Base-by-base conservation (phyloP, 2,797 vertebrate genomes). In the Hafferia zeledoni region DNA sequence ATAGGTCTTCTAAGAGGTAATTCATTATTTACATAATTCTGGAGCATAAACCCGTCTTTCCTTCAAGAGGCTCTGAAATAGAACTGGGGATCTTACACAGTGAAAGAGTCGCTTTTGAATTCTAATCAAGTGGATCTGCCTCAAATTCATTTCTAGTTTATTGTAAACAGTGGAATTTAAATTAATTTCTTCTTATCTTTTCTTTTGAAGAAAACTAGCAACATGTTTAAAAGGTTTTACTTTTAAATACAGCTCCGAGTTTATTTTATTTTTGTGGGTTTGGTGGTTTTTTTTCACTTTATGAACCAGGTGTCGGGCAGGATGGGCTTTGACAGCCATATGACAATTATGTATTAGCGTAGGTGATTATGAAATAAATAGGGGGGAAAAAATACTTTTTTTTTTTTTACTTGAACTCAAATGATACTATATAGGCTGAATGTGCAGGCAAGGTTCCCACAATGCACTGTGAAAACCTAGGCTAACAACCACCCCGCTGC, bases 401-500 rank as follows among this genome's bases (percentile, higher is more conserved):
- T 82, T 89, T 97, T 98, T 96, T 97, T 98, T 94, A 97, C 98
- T 98, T 96, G 97, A 97, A 97, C 92, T 98, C 87, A 23, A 98
- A 97, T 98, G 98, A 98, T 98, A 98, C 98, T 97, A 98, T 98
- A 97, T 98, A 94, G 97, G 79, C 95, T 98, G 97, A 98, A 98
- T 98, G 96, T 97, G 97, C 97, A 97, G 93, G 94, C 97, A 96
- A 97, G 97, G 95, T 98, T 98, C 98, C 98, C 99, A 99, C 98
- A 99, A 99, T 99, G 98, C 98, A 98, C 97, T 98, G 98, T 98
- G 98, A 98, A 99, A 98, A 98, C 98, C 98, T 97, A 97, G 98
- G 98, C 99, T 98, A 98, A 98, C 98, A 98, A 98, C 98, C 98
- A 97, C 98, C 98, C 99, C 60, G 97, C 98, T 98, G 98, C 94